Base-by-base conservation (phyloP, 2,888 invertebrate species). In the Protonemura montana region DNA sequence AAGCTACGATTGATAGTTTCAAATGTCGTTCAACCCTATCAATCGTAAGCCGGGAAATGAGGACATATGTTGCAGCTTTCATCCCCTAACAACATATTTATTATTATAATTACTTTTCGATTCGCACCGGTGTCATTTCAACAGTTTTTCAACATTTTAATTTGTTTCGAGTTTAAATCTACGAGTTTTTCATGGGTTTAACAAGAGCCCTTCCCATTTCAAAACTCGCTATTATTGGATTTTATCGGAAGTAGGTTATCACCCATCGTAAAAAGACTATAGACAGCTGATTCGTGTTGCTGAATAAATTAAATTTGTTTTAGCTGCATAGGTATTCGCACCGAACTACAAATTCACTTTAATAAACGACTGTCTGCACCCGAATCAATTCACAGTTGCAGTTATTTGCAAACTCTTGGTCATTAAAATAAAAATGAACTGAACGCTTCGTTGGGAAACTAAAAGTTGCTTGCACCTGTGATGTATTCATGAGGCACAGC, bases 191-290 rank as follows among this genome's bases (percentile, higher is more conserved):
- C 21, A 1, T 21, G 59, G 21, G 7, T 59, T 59, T 59, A 21
- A 3, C 59, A 59, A 21, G 3, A 1, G 16, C 16, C 21, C 16
- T 21, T 21, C 3, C 6, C 59, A 21, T 59, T 21, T 59, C 6
- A 21, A 59, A 10, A 16, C 59, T 59, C 59, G 59, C 2, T 21
- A 21, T 21, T 59, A 59, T 59, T 59, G 59, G 59, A 59, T 59
- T 59, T 59, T 59, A 59, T 59, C 35, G 59, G 59, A 59, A 59
- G 59, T 59, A 59, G 59, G 59, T 59, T 13, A 59, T 59, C 59
- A 59, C 21, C 21, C 21, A 59, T 59, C 59, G 35, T 35, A 35
- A 10, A 59, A 10, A 21, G 59, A 21, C 59, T 59, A n/a, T n/a
- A 59, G 59, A 59, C 59, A 59, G 21, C 59, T 59, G 59, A 59